Conservation (phyloP, 2,797 vertebrate genomes). For the Remorina albescens region DNA sequence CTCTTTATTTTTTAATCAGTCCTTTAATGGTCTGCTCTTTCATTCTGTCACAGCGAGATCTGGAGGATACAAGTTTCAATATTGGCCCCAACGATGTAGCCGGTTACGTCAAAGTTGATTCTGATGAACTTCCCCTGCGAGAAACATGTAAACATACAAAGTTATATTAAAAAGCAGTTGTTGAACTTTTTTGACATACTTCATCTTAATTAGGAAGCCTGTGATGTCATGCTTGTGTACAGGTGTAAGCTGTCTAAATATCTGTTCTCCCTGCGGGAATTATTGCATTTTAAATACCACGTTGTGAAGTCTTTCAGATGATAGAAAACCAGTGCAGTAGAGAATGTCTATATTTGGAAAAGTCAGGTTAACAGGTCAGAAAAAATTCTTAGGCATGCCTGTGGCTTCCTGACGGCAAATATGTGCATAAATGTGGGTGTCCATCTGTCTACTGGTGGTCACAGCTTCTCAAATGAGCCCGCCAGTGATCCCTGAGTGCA, state of each 20-base stretch:
- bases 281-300: constrained; percentile 32
- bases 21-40: constrained; percentile 13
- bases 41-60: background rate
- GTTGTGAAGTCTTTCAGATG: constrained; percentile 20
- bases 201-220: background rate
- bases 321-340: constrained; percentile 22
- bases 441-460: constrained; percentile 43
- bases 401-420: constrained; percentile 63
- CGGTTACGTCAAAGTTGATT: constrained; percentile 88
- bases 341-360: constrained; percentile 67
- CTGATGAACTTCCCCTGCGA: constrained; percentile 86
- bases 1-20: constrained; percentile 13
- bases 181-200: background rate
- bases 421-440: constrained; percentile 31
- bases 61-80: constrained; percentile 90
- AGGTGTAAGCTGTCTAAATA: constrained; percentile 7
- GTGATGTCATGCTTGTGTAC: constrained; percentile 1
- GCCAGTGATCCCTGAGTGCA: constrained; percentile 47
- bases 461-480: constrained; percentile 28
- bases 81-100: constrained; percentile 96
- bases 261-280: constrained; percentile 1
- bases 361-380: constrained; percentile 62
- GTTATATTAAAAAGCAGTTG: constrained; percentile 17
- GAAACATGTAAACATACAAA: constrained; percentile 38
- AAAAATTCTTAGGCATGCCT: constrained; percentile 67